Evolutionary conservation across 2,797 vertebrate species (phyloP), one percentile per base, ranked within the genome.

Genomic region (Tadarida brasiliensis): DNA sequence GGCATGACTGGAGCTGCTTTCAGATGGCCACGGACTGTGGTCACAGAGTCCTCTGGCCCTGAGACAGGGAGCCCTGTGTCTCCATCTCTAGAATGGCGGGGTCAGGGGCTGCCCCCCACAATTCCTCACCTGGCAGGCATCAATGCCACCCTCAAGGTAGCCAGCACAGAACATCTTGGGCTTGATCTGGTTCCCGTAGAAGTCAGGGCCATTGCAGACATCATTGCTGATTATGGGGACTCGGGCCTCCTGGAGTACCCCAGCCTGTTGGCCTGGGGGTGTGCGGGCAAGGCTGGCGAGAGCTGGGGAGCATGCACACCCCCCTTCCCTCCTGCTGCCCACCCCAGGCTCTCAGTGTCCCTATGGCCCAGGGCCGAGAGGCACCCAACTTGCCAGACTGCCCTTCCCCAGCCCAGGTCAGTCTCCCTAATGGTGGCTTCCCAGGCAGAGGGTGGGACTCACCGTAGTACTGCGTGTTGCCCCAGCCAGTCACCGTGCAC

Each of bases 121-220:
- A 39, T n/a, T 81, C 65, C 96, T 95, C 95, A 99, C 99, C 99
- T 99, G 99, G 93, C 99, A 99, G 86, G 99, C 99, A 47, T 99
- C 99, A 0, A 98, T 99, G 94, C 99, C 99, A n/a, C 99, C 99
- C 96, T 99, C 99, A 28, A 99, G 98, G 95, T 98, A 99, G 16
- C 99, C 99, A 1, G 99, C 99, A 71, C 99, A 99, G 98, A 99
- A 99, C 99, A 99, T 99, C 92, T 98, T 99, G 94, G 99, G 99
- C 90, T 99, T 99, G 98, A 99, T 99, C 98, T 99, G 99, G 95
- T 99, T 99, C 97, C 99, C 98, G 2, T 99, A 99, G 98, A 99
- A 99, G 96, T 99, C 99, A 0, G 99, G 99, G 67, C 98, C 98
- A 0, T 99, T 99, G 94, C 99, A 99, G 90, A 99, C 98, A 0